Base-by-base conservation (phyloP, 2,797 vertebrate species). In the Galago senegalensis region DNA sequence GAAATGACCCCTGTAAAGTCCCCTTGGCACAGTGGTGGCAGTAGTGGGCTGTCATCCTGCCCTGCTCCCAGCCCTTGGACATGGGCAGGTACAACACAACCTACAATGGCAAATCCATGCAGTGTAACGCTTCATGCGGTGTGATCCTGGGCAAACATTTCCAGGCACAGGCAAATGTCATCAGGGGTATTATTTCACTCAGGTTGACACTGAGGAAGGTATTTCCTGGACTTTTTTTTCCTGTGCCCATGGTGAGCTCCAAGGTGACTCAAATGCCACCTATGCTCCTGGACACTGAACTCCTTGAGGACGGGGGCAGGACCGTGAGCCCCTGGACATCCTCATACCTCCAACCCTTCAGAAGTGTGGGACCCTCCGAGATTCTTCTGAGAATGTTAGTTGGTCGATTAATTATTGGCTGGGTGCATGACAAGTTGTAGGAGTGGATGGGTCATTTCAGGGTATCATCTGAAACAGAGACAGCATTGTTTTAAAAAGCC, bases 401-500 rank as follows among this genome's bases (percentile, higher is more conserved):
- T 69, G 85, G 40, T 85, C 8, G 2, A 61, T 75, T 60, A 65
- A 81, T 82, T 85, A 69, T 8, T 85, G 87, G 61, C 14, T 23
- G 58, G 34, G 27, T 9, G 6, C 10, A 27, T 23, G 63, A 77
- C 46, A 37, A 72, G 34, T 17, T 25, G 58, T 34, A 61, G 49
- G 87, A 4, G 27, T 11, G 34, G 63, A 70, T 72, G 53, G 80
- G 88, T 93, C 81, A 94, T 94, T 89, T 69, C 86, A 87, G 84
- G 29, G 34, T 67, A 23, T 13, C 31, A 8, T 27, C 20, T 40
- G 80, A 94, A 91, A 84, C 89, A 97, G 86, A 86, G 85, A 43
- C 11, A 14, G 20, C 56, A 34, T 79, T 93, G 84, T 91, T 87
- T 73, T n/a, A n/a, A 69, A 80, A 65, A 96, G 72, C 27, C 20